Percentiles rank a stretch among this genome's conserved stretches.
phyloP scores from a whole-genome alignment of 2,888 invertebrate genomes.

The Oxytorus armatus region DNA sequence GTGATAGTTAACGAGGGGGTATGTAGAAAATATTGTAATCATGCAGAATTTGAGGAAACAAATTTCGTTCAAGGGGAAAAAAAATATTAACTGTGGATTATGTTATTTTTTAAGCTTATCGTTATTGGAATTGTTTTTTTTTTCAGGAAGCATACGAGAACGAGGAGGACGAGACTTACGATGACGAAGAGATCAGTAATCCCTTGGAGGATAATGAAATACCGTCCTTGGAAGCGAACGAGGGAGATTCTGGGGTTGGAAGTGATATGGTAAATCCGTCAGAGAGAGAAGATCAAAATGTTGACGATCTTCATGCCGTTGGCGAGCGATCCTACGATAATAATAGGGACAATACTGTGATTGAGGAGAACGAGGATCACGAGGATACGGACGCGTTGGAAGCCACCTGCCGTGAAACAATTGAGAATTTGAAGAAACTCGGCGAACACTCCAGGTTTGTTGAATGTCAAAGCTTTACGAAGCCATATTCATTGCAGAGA shows the following conservation, averaged over 20 bases:
- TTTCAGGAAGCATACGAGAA: constrained; percentile 59
- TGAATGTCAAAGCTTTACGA: constrained; percentile 2
- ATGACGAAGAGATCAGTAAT: constrained; percentile 76
- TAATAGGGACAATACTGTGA: constrained; percentile 74
- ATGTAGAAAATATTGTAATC: constrained; percentile 22
- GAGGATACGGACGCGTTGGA: constrained; percentile 82
- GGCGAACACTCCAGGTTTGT: constrained; percentile 82
- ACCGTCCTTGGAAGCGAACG: constrained; percentile 81
- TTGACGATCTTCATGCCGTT: constrained; percentile 78
- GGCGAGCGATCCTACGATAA: constrained; percentile 63
- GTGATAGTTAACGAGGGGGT: constrained; percentile 82
- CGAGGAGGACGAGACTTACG: constrained; percentile 66
- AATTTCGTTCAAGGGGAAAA: background rate
- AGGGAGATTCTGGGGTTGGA: constrained; percentile 83
- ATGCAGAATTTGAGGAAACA: background rate
- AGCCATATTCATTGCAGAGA: too few relatives aligned
- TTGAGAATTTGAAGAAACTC: constrained; percentile 82
- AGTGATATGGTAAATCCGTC: constrained; percentile 82
- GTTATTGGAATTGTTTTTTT: background rate
- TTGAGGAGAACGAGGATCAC: constrained; percentile 79
- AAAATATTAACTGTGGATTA: background rate
- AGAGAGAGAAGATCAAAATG: constrained; percentile 82
- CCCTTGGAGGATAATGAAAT: constrained; percentile 79
- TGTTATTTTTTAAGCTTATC: background rate
- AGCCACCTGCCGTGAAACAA: constrained; percentile 82